These are phyloP conservation scores for Lipophrys pholis DNA, from an alignment of 2,113 vertebrate genomes.

Conservation along the genomic window DNA sequence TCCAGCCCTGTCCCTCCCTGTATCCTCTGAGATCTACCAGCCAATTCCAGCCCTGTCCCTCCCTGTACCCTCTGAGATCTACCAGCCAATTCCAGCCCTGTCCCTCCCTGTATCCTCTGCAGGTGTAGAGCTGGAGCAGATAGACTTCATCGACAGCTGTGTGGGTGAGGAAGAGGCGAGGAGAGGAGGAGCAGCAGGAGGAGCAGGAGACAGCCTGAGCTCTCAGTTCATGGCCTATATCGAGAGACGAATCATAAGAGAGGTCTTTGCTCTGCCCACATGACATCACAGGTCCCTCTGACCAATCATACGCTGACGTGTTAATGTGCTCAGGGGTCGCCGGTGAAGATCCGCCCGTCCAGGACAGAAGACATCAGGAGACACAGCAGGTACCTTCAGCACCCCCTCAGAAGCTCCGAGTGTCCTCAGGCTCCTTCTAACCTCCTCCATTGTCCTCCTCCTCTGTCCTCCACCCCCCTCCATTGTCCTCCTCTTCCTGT, in stretches of 20 bases:
- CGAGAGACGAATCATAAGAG: constrained; percentile 74
- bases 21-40: too few species aligned
- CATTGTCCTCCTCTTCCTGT: neutral
- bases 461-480: too few species aligned
- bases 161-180: constrained; percentile 61
- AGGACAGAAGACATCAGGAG: constrained; percentile 86
- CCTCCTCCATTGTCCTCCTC: neutral
- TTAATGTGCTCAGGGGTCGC: constrained; percentile 82
- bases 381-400: constrained; percentile 81
- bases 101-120: neutral
- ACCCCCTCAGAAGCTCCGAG: too few species aligned
- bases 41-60: too few species aligned
- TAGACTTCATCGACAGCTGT: constrained; percentile 78
- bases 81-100: too few species aligned
- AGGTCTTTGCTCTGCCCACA: constrained; percentile 47
- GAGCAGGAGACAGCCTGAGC: constrained; percentile 67
- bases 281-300: neutral
- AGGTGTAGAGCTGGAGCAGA: constrained; percentile 72
- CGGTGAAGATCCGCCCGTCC: constrained; percentile 79
- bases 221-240: constrained; percentile 81
- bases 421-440: neutral
- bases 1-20: too few species aligned
- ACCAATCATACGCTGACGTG: neutral
- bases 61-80: too few species aligned
- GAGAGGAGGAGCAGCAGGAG: constrained; percentile 26